A percentile compares a stretch with the other conserved stretches of the same genome.
Conservation (phyloP, 2,113 vertebrate genomes). For the Andinoacara biseriatus region DNA sequence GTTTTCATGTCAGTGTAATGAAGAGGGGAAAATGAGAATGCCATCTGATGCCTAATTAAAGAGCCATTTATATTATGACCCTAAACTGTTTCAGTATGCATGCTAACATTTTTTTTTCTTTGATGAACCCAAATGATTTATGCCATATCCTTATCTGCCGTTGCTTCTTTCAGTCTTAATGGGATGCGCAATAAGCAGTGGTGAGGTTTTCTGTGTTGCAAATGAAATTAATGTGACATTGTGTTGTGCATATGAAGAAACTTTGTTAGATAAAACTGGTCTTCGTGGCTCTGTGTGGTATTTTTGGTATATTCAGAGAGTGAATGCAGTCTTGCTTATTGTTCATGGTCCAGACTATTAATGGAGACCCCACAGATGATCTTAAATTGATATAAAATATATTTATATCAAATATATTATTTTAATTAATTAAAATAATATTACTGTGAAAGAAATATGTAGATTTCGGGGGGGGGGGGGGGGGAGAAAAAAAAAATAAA, state of each 20-base stretch:
- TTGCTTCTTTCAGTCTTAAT: not conserved
- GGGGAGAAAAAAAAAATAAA: no score
- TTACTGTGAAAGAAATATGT: not conserved
- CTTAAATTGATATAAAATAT: not conserved
- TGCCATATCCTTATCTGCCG: not conserved
- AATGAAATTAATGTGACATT: slow-evolving; percentile 19
- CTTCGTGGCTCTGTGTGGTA: no score
- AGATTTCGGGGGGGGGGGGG: no score
- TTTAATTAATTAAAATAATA: not conserved
- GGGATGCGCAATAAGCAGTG: slow-evolving; percentile 4
- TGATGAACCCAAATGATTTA: slow-evolving; percentile 21
- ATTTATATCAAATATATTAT: not conserved
- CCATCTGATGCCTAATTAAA: slow-evolving; percentile 56
- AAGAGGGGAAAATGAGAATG: not conserved
- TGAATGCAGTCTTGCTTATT: not conserved
- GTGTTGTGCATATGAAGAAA: slow-evolving; percentile 5
- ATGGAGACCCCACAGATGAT: not conserved
- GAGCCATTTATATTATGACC: slow-evolving; percentile 49
- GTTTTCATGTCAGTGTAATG: not conserved
- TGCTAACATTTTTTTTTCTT: slow-evolving; percentile 23
- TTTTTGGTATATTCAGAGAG: not conserved
- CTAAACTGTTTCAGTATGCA: slow-evolving; percentile 34
- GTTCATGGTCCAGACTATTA: not conserved
- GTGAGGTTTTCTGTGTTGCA: not conserved
- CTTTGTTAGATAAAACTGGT: not conserved